phyloP scores from a whole-genome alignment of 2,113 vertebrate genomes.

The Platichthys flesus region DNA sequence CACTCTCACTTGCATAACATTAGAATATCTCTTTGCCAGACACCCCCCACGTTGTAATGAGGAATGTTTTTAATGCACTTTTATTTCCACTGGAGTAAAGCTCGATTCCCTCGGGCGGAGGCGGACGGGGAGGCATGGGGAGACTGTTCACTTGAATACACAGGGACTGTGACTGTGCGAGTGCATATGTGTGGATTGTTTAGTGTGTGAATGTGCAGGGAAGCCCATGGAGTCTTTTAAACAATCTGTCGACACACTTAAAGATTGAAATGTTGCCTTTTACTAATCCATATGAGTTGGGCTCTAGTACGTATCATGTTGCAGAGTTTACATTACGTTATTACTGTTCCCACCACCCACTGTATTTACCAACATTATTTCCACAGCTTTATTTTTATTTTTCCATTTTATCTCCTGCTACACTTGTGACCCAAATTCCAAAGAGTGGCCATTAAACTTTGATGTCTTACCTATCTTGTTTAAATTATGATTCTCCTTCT shows the following conservation, averaged over 20 bases:
- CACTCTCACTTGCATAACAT: slow-evolving; percentile 49
- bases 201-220: background rate
- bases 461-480: slow-evolving; percentile 13
- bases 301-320: background rate
- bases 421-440: slow-evolving; percentile 39
- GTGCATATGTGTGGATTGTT: slow-evolving; percentile 4
- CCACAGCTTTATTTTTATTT: background rate
- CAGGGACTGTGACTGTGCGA: background rate
- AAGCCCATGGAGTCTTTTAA: background rate
- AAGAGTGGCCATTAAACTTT: slow-evolving; percentile 20
- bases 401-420: background rate
- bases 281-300: no score
- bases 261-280: background rate
- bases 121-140: slow-evolving; percentile 11
- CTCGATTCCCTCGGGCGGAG: slow-evolving; percentile 42
- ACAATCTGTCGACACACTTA: background rate
- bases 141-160: slow-evolving; percentile 27
- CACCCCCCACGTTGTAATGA: slow-evolving; percentile 62
- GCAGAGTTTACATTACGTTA: no score
- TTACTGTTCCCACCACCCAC: no score
- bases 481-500: background rate
- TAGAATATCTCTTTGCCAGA: slow-evolving; percentile 51
- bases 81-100: slow-evolving; percentile 67
- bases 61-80: slow-evolving; percentile 63
- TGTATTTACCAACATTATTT: no score